Percentiles rank a stretch among this genome's conserved stretches.
phyloP scores from a whole-genome alignment of 1,140 invertebrate species.

The Phortica variegata region DNA sequence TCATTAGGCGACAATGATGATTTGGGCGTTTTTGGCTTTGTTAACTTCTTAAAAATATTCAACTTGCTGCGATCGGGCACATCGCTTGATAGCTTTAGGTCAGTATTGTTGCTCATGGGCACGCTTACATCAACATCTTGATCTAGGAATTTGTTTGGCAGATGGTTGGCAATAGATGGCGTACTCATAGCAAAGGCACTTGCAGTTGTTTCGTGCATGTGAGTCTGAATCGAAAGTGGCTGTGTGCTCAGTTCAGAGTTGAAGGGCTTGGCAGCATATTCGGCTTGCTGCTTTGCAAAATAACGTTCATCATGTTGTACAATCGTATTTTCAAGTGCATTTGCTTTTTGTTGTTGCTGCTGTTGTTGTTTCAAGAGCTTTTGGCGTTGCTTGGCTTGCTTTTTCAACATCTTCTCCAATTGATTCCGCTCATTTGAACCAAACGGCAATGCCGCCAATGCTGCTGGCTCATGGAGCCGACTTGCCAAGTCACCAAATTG shows the following conservation, averaged over 20 bases:
- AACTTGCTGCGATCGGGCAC: constrained; percentile 78
- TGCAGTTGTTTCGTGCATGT: no score
- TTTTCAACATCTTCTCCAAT: constrained; percentile 37
- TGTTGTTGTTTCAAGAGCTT: constrained; percentile 29
- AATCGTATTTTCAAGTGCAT: no score
- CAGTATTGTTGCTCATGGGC: no score
- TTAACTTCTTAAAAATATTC: constrained; percentile 83
- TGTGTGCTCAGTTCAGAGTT: no score
- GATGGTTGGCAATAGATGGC: no score
- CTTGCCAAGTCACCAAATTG: neutral
- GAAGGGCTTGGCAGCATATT: no score
- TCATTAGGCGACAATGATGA: neutral
- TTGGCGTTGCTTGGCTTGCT: constrained; percentile 37
- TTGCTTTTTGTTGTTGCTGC: constrained; percentile 4
- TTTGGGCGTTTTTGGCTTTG: constrained; percentile 32
- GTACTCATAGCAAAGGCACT: no score
- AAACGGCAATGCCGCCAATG: constrained; percentile 10
- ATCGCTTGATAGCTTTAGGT: constrained; percentile 67
- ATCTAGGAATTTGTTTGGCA: no score
- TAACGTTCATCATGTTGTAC: no score
- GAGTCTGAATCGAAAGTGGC: no score
- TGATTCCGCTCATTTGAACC: constrained; percentile 20
- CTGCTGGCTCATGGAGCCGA: constrained; percentile 4
- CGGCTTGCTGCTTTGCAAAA: no score
- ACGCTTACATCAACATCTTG: no score